Conservation (phyloP, 2,113 vertebrate species). For the Ciconia maguari region DNA sequence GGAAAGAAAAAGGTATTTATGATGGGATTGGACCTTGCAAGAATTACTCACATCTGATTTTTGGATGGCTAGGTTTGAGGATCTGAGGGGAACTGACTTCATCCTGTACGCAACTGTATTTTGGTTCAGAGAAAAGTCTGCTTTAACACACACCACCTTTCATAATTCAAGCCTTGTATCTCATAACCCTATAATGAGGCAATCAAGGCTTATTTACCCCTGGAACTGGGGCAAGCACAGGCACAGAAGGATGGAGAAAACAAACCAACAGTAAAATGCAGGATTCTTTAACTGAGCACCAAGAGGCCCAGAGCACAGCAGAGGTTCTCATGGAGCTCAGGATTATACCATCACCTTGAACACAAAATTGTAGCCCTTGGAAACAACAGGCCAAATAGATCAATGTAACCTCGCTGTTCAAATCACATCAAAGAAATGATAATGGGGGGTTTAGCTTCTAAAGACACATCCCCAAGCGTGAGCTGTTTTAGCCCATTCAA, state of each 20-base stretch:
- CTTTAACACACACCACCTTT: not conserved
- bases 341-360: not conserved
- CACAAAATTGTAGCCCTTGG: not conserved
- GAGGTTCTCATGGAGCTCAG: not conserved
- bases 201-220: not conserved
- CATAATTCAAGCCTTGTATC: not conserved
- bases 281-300: not conserved
- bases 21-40: not conserved
- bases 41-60: not conserved
- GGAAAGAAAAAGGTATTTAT: not conserved
- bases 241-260: not conserved
- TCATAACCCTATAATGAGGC: not conserved
- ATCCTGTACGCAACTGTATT: not conserved
- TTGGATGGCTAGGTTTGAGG: not conserved
- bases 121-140: not conserved
- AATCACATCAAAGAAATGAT: not conserved
- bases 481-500: not conserved
- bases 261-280: not conserved
- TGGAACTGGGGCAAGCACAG: not conserved
- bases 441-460: not conserved
- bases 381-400: slow-evolving; percentile 1
- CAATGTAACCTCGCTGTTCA: not conserved
- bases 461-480: not conserved
- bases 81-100: not conserved
- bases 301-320: not conserved